A percentile compares a stretch with the other conserved stretches of the same genome.
phyloP scores from a whole-genome alignment of 2,113 vertebrate species.

The Cairina moschata region DNA sequence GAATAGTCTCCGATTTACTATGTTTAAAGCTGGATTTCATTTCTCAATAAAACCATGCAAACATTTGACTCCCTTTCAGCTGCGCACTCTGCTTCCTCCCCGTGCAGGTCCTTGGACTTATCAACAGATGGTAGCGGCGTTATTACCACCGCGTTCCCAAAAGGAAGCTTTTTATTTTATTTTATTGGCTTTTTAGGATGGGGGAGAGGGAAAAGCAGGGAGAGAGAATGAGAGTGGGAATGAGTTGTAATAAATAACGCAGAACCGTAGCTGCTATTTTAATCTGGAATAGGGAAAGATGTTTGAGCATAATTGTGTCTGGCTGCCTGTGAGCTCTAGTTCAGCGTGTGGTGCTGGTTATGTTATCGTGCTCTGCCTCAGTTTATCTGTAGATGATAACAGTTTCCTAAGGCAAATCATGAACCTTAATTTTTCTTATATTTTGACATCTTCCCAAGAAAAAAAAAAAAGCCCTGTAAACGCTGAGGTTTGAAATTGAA shows the following conservation, averaged over 20 bases:
- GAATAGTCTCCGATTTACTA: slow-evolving; percentile 51
- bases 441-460: neutral
- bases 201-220: neutral
- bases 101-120: neutral
- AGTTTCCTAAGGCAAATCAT: neutral
- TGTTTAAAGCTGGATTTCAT: slow-evolving; percentile 56
- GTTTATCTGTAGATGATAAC: neutral
- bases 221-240: neutral
- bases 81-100: neutral
- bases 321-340: neutral
- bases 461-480: neutral
- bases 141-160: neutral
- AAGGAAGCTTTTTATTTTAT: slow-evolving; percentile 48
- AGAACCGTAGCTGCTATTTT: neutral
- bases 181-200: neutral
- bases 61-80: slow-evolving; percentile 11
- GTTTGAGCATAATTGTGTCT: neutral
- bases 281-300: neutral
- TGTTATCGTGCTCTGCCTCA: neutral
- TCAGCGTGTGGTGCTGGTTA: accelerated
- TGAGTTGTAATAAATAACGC: neutral
- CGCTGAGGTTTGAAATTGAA: neutral
- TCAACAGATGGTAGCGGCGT: slow-evolving; percentile 24
- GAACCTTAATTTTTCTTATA: neutral
- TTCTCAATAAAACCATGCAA: slow-evolving; percentile 35